Conservation (phyloP, 1,140 invertebrate species). For the Onthophagus taurus region DNA sequence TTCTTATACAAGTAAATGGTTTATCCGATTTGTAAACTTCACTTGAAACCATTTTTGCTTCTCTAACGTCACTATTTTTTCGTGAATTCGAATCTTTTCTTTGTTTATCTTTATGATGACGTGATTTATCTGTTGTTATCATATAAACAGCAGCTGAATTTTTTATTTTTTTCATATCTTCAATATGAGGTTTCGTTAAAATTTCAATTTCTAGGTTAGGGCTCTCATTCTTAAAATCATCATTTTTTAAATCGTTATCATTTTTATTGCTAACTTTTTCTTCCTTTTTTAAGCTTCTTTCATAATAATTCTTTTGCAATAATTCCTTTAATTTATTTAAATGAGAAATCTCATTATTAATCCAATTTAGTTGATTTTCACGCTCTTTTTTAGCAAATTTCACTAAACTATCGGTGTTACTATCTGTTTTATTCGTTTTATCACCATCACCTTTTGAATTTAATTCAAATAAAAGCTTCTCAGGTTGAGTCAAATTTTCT, state of each 20-base stretch:
- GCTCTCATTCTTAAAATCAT: not conserved
- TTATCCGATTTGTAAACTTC: not conserved
- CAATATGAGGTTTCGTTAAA: not conserved
- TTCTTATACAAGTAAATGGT: slow-evolving; percentile 6
- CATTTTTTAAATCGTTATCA: not conserved
- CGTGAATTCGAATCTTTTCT: not conserved
- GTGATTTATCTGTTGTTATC: not conserved
- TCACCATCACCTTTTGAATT: too few relatives aligned
- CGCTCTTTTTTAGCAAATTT: slow-evolving; percentile 31
- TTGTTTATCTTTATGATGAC: not conserved
- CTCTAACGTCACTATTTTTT: not conserved
- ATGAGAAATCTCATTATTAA: slow-evolving; percentile 32
- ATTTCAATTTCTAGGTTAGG: not conserved
- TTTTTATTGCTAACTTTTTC: slow-evolving; percentile 6
- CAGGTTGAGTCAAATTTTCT: slow-evolving; percentile 24
- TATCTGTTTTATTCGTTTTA: slow-evolving; percentile 6
- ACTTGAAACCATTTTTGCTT: slow-evolving; percentile 6
- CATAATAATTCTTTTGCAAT: slow-evolving; percentile 25
- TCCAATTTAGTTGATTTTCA: slow-evolving; percentile 30
- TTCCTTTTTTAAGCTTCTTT: too few relatives aligned
- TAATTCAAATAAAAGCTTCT: slow-evolving; percentile 24
- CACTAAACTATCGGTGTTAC: slow-evolving; percentile 23
- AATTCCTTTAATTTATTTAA: slow-evolving; percentile 28
- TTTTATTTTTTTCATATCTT: not conserved
- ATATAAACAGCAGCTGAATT: too few relatives aligned